Conservation (phyloP, 2,797 vertebrate species). For the Clarias platycephalus region DNA sequence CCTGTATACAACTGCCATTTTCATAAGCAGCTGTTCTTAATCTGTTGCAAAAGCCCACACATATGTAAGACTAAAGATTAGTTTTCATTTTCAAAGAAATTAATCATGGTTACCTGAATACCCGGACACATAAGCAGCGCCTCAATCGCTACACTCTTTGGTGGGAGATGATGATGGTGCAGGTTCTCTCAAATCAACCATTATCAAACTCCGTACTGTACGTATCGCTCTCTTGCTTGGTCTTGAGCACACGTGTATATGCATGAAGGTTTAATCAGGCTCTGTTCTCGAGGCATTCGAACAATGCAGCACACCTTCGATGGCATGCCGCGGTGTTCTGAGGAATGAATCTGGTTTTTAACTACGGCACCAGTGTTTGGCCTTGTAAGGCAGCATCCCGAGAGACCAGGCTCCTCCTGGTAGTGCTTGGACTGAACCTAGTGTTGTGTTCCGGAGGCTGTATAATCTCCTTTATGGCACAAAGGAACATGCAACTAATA, state of each 20-base stretch:
- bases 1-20: conserved; percentile 9
- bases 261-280: background rate
- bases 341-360: conserved; percentile 24
- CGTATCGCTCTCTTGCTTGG: background rate
- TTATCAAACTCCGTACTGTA: background rate
- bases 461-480: background rate
- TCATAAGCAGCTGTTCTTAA: conserved; percentile 10
- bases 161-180: background rate
- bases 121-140: background rate
- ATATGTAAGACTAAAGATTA: background rate
- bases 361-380: background rate
- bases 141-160: background rate
- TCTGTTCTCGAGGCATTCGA: conserved; percentile 25
- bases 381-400: conserved; percentile 37
- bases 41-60: conserved; percentile 2
- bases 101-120: background rate
- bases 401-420: conserved; percentile 1
- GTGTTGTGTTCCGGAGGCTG: conserved; percentile 11
- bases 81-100: background rate
- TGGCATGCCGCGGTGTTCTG: conserved; percentile 8
- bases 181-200: background rate
- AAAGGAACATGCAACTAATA: background rate
- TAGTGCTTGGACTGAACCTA: conserved; percentile 8
- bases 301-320: conserved; percentile 37
- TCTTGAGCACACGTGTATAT: background rate